phyloP scores from a whole-genome alignment of 2,888 invertebrate genomes.

The Pediacus dermestoides region DNA sequence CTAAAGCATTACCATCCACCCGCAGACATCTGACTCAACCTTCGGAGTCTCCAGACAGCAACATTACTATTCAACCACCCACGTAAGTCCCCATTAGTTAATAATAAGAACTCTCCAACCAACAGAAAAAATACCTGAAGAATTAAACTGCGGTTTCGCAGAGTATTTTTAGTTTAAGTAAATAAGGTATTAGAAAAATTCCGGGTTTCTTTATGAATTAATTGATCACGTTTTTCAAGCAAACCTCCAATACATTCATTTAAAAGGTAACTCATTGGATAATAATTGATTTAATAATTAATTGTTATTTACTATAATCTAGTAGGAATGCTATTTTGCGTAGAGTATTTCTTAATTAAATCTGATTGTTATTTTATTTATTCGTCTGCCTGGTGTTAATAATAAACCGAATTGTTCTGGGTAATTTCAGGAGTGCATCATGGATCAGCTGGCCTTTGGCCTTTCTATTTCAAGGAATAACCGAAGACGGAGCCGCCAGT shows the following conservation, averaged over 20 bases:
- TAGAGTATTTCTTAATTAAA: not conserved
- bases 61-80: conserved; percentile 48
- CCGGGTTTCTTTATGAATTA: not conserved
- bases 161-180: too few species aligned
- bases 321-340: not conserved
- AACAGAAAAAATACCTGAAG: too few species aligned
- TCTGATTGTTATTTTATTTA: not conserved
- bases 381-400: not conserved
- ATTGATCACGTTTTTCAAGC: conserved; percentile 4
- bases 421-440: conserved; percentile 61
- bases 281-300: too few species aligned
- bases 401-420: conserved; percentile 5
- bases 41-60: conserved; percentile 48
- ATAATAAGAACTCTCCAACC: too few species aligned
- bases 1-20: conserved; percentile 65
- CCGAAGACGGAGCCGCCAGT: conserved; percentile 60
- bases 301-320: not conserved
- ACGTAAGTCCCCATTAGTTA: too few species aligned
- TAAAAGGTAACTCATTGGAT: conserved; percentile 17
- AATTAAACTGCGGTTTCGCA: too few species aligned
- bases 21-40: conserved; percentile 56
- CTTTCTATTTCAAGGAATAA: conserved; percentile 78
- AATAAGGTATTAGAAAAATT: not conserved
- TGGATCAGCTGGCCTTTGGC: conserved; percentile 94
- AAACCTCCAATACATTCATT: conserved; percentile 11